Conservation (phyloP, 2,797 vertebrate genomes). For the Hoplostethus atlanticus region DNA sequence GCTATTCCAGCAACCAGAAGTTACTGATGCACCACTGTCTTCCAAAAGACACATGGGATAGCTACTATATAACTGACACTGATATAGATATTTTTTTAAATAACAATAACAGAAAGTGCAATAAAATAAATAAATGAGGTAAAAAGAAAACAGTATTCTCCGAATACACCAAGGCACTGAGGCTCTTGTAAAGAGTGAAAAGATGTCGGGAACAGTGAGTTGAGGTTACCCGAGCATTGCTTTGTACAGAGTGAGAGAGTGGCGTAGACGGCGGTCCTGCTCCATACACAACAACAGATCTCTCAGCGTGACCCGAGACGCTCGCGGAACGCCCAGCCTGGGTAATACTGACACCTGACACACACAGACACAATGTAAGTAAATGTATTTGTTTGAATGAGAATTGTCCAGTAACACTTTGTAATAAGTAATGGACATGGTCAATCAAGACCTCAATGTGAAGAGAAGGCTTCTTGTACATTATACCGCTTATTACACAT, state of each 20-base stretch:
- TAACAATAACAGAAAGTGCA: neutral
- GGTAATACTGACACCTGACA: constrained; percentile 78
- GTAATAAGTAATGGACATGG: too few relatives aligned
- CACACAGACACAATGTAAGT: constrained; percentile 18
- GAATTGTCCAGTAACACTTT: too few relatives aligned
- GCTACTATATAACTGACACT: too few relatives aligned
- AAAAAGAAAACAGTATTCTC: neutral
- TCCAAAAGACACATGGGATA: too few relatives aligned
- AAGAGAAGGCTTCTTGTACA: too few relatives aligned
- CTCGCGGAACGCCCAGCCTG: constrained; percentile 81
- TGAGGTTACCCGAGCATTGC: constrained; percentile 85
- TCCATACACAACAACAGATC: constrained; percentile 96
- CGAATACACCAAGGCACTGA: neutral
- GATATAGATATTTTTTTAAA: neutral
- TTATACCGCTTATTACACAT: too few relatives aligned
- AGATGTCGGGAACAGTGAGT: too few relatives aligned
- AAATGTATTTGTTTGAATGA: too few relatives aligned
- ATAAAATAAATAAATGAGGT: neutral
- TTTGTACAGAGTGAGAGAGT: constrained; percentile 89
- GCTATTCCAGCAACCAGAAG: neutral
- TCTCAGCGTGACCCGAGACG: constrained; percentile 90
- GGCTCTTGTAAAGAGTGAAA: neutral
- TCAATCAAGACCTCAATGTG: too few relatives aligned
- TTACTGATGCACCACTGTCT: too few relatives aligned
- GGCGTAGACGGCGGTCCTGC: constrained; percentile 88